Evolutionary conservation across 92 coral and sea anemone genomes (phyloP), one percentile per base, ranked within the genome.

Genomic region (Epizoanthus ramosus): DNA sequence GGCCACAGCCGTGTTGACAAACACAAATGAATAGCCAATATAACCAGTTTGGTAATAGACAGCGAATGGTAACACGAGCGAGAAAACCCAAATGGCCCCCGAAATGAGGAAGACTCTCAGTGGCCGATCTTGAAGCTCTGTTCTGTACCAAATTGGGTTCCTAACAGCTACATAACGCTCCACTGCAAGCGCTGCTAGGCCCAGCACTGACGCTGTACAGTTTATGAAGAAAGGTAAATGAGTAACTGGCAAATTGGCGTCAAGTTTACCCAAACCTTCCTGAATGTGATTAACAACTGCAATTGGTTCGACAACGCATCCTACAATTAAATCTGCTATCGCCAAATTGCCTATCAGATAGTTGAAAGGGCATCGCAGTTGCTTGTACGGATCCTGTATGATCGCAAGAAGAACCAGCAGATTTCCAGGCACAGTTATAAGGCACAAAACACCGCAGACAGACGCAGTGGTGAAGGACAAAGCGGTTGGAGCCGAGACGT

Each of bases 401-500:
- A 86, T 80, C 6, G 89, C 89, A 58, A 86, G 74, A 57, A 80
- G 74, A 68, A 86, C 85, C 10, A 86, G 85, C 24, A 86, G 85
- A 71, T 86, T 86, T 28, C 89, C 89, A 6, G 81, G 89, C 33
- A 86, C 83, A 61, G 83, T 86, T 33, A 63, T 16, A 21, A 86
- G 23, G 6, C 83, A 37, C 64, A 86, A 76, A 19, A 86, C 3
- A 54, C 83, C 60, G 31, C 85, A 59, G 57, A 80, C 50, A 13
- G 85, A 41, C 19, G 85, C 85, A 6, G 89, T 80, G 28, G 77
- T 59, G 60, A 86, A 80, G 6, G 89, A 86, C 9, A 86, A 69
- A 35, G 83, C 74, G 28, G 35, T 80, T 47, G 89, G 89, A 2
- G 80, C 85, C 8, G 80, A 75, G 5, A 75, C 68, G 17, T 75